A percentile compares a stretch with the other conserved stretches of the same genome.
phyloP scores from a whole-genome alignment of 2,888 invertebrate genomes.

The Priapulus caudatus region DNA sequence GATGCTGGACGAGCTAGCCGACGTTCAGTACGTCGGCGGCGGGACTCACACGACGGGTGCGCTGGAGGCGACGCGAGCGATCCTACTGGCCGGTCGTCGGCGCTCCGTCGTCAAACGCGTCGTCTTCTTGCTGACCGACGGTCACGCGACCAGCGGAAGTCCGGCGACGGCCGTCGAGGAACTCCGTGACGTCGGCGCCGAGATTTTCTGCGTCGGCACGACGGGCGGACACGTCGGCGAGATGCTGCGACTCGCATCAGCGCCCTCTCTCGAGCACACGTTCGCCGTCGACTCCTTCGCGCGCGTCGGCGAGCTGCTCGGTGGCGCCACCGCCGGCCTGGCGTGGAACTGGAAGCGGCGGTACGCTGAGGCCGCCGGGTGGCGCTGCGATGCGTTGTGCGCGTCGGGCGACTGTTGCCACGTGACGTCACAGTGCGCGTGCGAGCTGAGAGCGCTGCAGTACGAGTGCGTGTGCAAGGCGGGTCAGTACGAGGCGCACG shows the following conservation, averaged over 20 bases:
- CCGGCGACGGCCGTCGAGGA: slow-evolving; percentile 49
- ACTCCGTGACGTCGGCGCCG: slow-evolving; percentile 41
- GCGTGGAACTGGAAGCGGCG: too few relatives aligned
- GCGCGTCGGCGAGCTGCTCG: slow-evolving; percentile 55
- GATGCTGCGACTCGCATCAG: slow-evolving; percentile 41
- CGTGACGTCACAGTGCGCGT: slow-evolving; percentile 48
- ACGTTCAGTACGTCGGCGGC: slow-evolving; percentile 51
- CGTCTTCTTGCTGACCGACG: slow-evolving; percentile 57
- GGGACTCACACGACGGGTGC: slow-evolving; percentile 59
- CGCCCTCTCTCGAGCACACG: slow-evolving; percentile 50
- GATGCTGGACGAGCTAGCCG: slow-evolving; percentile 48
- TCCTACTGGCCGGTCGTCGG: too few relatives aligned
- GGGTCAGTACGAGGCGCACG: slow-evolving; percentile 54
- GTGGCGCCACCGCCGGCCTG: slow-evolving; percentile 53
- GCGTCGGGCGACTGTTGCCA: slow-evolving; percentile 48
- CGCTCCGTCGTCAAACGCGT: too few relatives aligned
- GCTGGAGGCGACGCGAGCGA: slow-evolving; percentile 50
- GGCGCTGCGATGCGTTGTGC: slow-evolving; percentile 47
- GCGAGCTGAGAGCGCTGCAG: slow-evolving; percentile 54
- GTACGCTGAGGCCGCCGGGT: too few relatives aligned
- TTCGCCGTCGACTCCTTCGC: slow-evolving; percentile 54
- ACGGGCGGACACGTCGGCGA: slow-evolving; percentile 49
- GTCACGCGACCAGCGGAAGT: slow-evolving; percentile 56
- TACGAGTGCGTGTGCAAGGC: slow-evolving; percentile 53
- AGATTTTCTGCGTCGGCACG: slow-evolving; percentile 47